A percentile compares a stretch with the other conserved stretches of the same genome.
Conservation (phyloP, 2,888 invertebrate genomes). For the Zeuzera pyrina region DNA sequence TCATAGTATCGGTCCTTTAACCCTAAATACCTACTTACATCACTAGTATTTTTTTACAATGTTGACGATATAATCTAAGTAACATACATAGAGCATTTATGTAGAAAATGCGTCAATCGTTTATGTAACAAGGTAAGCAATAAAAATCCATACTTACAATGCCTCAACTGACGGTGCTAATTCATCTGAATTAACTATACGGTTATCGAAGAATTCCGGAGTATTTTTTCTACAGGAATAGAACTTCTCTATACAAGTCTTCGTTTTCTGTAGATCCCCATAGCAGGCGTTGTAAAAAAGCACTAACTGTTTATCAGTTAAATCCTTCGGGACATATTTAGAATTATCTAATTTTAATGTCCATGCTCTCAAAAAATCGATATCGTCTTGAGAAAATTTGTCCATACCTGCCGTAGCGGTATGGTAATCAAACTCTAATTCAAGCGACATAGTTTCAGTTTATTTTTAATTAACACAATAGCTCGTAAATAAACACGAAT, state of each 20-base stretch:
- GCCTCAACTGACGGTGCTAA: slow-evolving; percentile 55
- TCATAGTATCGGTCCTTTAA: no score
- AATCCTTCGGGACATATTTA: slow-evolving; percentile 64
- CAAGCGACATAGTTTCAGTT: slow-evolving; percentile 42
- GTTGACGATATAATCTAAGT: no score
- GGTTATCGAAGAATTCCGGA: slow-evolving; percentile 76
- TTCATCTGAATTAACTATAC: slow-evolving; percentile 67
- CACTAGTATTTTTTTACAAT: no score
- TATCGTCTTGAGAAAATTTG: slow-evolving; percentile 61
- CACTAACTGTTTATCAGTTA: slow-evolving; percentile 74
- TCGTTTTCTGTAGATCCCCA: slow-evolving; percentile 71
- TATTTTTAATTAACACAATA: slow-evolving; percentile 17
- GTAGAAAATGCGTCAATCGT: no score
- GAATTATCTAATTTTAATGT: slow-evolving; percentile 57
- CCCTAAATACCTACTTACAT: no score
- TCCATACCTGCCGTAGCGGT: slow-evolving; percentile 55
- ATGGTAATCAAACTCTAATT: slow-evolving; percentile 58
- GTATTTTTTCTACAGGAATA: slow-evolving; percentile 71
- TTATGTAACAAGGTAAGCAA: no score
- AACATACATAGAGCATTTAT: no score
- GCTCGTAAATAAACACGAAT: not conserved
- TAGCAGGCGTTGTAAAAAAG: slow-evolving; percentile 79
- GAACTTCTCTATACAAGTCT: slow-evolving; percentile 76
- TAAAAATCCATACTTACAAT: slow-evolving; percentile 61
- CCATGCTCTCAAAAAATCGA: slow-evolving; percentile 58